Evolutionary conservation across 2,797 vertebrate species (phyloP), one percentile per base, ranked within the genome.

Genomic region (Melanotaenia parkinsoni): DNA sequence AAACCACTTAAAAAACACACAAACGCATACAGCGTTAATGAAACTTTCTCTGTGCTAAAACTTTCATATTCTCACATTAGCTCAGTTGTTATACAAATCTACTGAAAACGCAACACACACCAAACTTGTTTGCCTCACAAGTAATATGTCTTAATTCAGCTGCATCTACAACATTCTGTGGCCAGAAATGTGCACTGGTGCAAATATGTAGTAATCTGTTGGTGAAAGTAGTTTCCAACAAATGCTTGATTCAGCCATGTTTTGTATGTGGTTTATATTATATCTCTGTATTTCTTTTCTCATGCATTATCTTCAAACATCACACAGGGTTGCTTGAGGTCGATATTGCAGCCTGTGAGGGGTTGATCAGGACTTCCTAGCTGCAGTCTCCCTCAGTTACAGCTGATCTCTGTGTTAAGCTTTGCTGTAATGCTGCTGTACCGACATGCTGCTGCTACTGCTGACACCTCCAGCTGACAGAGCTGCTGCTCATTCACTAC

Each of bases 401-500:
- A 68, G 76, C 77, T 80, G 80, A 80, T 87, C 74, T 80, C 67
- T 65, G 77, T 71, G 56, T 64, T 86, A 60, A 76, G 81, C 81
- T 85, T 47, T 53, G 66, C 75, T 75, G 45, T 60, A 43, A 56
- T 58, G 69, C 69, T 61, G 35, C 62, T 57, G 68, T 26, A 81
- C 79, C 76, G 67, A 81, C 78, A 77, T 76, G 84, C 72, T 43
- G 81, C 20, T 20, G 74, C 5, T 22, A 74, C 80, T 82, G 84
- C 88, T 84, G 82, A 82, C 76, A 72, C 81, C 66, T 81, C 79
- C 85, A 82, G 83, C 86, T 87, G 84, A 90, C 79, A 60, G 85
- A 87, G 86, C 80, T 30, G 82, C 87, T 84, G 78, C 82, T 88
- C 87, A 76, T 85, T 91, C 87, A 71, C 80, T 70, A 76, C 71